A percentile compares a stretch with the other conserved stretches of the same genome.
phyloP scores from a whole-genome alignment of 2,888 invertebrate genomes.

The Poecilus cupreus region DNA sequence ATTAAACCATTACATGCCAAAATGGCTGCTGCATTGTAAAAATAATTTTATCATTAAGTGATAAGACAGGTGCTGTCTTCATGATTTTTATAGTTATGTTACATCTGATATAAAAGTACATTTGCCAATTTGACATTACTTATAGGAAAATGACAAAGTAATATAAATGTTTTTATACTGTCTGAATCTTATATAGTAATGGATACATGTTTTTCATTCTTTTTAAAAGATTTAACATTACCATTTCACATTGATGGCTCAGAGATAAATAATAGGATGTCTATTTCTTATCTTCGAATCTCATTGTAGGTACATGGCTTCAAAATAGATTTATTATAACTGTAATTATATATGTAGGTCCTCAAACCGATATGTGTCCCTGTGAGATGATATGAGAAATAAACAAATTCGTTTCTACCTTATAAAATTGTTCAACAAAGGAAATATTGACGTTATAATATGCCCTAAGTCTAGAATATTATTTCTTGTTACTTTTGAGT shows the following conservation, averaged over 20 bases:
- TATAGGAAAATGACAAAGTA: background rate
- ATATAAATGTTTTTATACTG: slow-evolving; percentile 29
- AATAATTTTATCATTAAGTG: background rate
- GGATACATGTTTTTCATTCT: background rate
- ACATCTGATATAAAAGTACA: background rate
- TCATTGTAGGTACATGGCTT: background rate
- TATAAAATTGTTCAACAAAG: too few species aligned
- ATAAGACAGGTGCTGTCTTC: slow-evolving; percentile 23
- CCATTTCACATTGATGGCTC: too few species aligned
- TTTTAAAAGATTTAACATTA: background rate
- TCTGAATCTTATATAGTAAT: background rate
- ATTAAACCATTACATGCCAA: slow-evolving; percentile 19
- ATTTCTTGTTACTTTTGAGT: too few species aligned
- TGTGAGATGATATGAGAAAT: too few species aligned
- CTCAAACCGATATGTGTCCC: too few species aligned
- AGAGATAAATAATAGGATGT: too few species aligned
- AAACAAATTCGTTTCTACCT: too few species aligned
- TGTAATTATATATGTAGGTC: too few species aligned
- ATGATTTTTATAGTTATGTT: slow-evolving; percentile 5
- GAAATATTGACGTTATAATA: too few species aligned
- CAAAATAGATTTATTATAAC: background rate
- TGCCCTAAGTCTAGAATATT: too few species aligned
- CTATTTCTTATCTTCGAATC: background rate
- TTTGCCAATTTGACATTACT: slow-evolving; percentile 17
- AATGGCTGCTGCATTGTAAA: slow-evolving; percentile 17